phyloP scores from a whole-genome alignment of 2,797 vertebrate genomes.

The Xiphophorus birchmanni region DNA sequence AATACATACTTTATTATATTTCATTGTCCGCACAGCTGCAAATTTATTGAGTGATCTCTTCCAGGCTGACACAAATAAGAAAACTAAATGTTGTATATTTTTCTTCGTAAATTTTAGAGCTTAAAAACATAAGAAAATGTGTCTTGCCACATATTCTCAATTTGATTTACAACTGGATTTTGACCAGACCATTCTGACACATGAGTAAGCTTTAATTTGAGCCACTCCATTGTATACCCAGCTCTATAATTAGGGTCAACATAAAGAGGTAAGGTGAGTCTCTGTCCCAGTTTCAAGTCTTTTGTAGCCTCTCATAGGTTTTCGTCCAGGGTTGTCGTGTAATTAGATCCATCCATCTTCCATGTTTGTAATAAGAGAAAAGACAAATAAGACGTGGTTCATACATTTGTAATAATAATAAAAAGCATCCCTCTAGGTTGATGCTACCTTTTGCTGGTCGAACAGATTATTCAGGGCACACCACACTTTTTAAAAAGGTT shows the following conservation, averaged over 20 bases:
- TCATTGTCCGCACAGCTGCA: not conserved
- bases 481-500: not conserved
- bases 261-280: not conserved
- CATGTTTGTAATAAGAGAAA: too few species aligned
- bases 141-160: not conserved
- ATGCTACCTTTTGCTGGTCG: not conserved
- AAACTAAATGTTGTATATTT: not conserved
- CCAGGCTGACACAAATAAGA: not conserved
- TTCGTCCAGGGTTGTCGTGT: not conserved
- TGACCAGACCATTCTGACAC: not conserved
- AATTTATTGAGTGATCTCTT: not conserved
- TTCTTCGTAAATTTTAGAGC: not conserved
- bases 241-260: not conserved
- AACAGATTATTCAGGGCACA: not conserved
- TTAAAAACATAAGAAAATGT: not conserved
- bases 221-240: not conserved
- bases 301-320: not conserved
- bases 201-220: not conserved
- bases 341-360: not conserved
- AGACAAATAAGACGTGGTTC: too few species aligned
- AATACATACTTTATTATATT: not conserved
- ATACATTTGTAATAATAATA: too few species aligned
- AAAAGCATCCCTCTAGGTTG: not conserved
- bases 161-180: not conserved
- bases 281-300: not conserved